Conservation (phyloP, 1,140 invertebrate genomes). For the Bombyx mori region DNA sequence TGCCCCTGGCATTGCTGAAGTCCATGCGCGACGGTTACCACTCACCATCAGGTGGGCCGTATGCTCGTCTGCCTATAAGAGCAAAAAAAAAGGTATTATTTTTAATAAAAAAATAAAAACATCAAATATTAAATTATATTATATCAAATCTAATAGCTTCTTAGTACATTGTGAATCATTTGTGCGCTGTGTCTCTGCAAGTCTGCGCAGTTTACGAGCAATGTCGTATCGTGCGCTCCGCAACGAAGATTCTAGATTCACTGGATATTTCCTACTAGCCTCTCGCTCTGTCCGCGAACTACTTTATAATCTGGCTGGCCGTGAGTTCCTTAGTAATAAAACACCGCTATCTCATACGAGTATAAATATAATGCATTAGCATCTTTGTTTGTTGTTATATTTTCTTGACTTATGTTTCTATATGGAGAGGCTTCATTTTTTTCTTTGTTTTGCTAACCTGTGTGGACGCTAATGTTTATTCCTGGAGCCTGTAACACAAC, state of each 20-base stretch:
- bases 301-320: constrained; percentile 28
- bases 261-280: constrained; percentile 25
- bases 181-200: constrained; percentile 36
- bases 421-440: too few species aligned
- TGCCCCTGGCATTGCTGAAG: too few species aligned
- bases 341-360: constrained; percentile 15
- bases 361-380: constrained; percentile 22
- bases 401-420: constrained; percentile 1
- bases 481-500: too few species aligned
- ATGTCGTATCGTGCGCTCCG: constrained; percentile 41
- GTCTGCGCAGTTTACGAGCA: constrained; percentile 45
- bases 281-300: constrained; percentile 13
- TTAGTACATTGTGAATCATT: constrained; percentile 22
- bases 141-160: constrained; percentile 25
- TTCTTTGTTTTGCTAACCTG: too few species aligned
- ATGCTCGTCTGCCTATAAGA: too few species aligned
- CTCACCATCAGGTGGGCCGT: too few species aligned
- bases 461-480: too few species aligned
- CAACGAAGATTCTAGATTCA: constrained; percentile 44
- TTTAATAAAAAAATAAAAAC: constrained; percentile 1
- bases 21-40: too few species aligned
- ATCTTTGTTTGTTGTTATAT: constrained; percentile 8
- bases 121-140: not conserved
- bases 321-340: constrained; percentile 33
- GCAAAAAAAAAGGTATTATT: too few species aligned